phyloP scores from a whole-genome alignment of 1,140 invertebrate genomes.

The Littorina saxatilis region DNA sequence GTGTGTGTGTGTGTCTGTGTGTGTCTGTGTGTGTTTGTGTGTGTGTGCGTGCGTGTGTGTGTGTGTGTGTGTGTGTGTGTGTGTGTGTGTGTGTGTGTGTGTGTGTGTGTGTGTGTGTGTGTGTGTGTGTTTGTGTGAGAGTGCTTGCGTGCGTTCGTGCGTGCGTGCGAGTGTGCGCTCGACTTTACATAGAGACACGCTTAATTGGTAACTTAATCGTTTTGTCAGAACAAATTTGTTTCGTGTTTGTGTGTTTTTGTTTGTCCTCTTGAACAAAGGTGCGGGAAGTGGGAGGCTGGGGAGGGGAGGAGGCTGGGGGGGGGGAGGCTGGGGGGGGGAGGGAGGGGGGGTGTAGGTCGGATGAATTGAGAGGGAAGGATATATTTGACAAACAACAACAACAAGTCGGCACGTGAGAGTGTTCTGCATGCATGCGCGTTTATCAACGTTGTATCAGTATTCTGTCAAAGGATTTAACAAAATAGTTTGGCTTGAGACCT shows the following conservation, averaged over 20 bases:
- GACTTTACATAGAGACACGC: neutral
- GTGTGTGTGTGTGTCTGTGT: constrained; percentile 10
- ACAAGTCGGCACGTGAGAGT: too few relatives aligned
- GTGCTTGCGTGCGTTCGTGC: neutral
- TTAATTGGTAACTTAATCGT: neutral
- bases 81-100: constrained; percentile 24
- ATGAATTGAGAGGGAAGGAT: too few relatives aligned
- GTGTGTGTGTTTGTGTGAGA: constrained; percentile 9
- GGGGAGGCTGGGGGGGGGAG: too few relatives aligned
- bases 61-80: constrained; percentile 11
- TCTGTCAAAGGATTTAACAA: too few relatives aligned
- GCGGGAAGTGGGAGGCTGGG: neutral
- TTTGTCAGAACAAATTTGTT: neutral
- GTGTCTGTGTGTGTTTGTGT: too few relatives aligned
- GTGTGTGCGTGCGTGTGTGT: too few relatives aligned
- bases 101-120: constrained; percentile 18
- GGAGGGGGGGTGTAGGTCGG: too few relatives aligned
- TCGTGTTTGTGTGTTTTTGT: neutral
- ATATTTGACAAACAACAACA: too few relatives aligned
- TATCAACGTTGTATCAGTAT: too few relatives aligned
- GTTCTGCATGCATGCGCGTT: too few relatives aligned
- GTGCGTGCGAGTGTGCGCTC: neutral
- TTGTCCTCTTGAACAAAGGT: neutral
- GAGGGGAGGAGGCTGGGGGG: too few relatives aligned
- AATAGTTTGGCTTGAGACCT: too few relatives aligned